These are phyloP conservation scores for Hypomesus transpacificus DNA, from an alignment of 2,113 vertebrate species.

Conservation along the genomic window DNA sequence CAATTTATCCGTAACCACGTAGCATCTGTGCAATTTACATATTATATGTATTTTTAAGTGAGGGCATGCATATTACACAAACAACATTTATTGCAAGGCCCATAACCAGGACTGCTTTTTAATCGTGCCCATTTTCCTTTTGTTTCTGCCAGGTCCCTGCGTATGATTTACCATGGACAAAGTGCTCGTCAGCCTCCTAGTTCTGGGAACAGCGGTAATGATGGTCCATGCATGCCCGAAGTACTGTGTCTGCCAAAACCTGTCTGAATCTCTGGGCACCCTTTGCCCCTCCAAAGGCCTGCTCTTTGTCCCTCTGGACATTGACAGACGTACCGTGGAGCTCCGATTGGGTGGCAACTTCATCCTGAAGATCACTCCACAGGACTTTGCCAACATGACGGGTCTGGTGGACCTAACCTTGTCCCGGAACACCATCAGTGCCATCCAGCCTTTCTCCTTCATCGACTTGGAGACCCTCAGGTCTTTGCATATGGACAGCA, in stretches of 20 bases:
- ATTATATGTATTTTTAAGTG: too few relatives aligned
- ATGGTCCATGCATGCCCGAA: constrained; percentile 92
- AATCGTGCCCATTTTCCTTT: constrained; percentile 20
- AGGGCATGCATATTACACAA: too few relatives aligned
- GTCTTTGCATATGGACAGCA: constrained; percentile 92
- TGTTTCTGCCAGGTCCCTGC: constrained; percentile 69
- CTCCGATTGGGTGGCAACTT: constrained; percentile 94
- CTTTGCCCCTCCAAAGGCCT: constrained; percentile 95
- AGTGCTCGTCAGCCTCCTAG: constrained; percentile 88
- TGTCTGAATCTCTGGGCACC: constrained; percentile 96
- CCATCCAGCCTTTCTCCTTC: constrained; percentile 94
- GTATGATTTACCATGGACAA: constrained; percentile 94
- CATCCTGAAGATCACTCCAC: constrained; percentile 89
- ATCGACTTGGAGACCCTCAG: constrained; percentile 92
- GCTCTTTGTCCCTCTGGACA: constrained; percentile 91
- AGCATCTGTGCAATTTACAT: too few relatives aligned
- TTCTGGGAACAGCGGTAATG: constrained; percentile 85
- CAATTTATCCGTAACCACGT: too few relatives aligned
- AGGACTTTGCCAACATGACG: constrained; percentile 97
- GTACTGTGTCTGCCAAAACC: constrained; percentile 97
- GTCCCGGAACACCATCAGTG: constrained; percentile 92
- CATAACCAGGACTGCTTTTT: background rate
- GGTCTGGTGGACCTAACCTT: constrained; percentile 95
- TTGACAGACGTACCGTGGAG: constrained; percentile 93
- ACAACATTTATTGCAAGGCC: background rate